phyloP scores from a whole-genome alignment of 2,113 vertebrate species.

The Crotalus helleri region DNA sequence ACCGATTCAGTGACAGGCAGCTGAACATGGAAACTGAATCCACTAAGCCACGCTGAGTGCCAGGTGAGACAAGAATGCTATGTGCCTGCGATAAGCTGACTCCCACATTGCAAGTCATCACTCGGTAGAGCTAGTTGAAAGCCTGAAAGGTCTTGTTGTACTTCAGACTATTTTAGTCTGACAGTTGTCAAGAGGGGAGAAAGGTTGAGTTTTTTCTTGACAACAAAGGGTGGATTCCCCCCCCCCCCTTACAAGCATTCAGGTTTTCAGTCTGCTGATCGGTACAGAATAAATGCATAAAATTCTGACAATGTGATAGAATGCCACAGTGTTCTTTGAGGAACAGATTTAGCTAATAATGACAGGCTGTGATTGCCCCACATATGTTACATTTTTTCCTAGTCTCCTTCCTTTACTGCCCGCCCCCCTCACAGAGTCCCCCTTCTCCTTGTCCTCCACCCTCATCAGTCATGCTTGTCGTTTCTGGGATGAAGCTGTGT shows the following conservation, averaged over 20 bases:
- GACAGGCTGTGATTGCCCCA: slow-evolving; percentile 20
- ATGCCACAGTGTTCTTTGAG: slow-evolving; percentile 14
- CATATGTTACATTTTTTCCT: slow-evolving; percentile 8
- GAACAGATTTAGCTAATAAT: slow-evolving; percentile 24
- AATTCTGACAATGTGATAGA: slow-evolving; percentile 25
- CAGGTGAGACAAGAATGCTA: neutral
- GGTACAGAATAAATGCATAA: slow-evolving; percentile 32
- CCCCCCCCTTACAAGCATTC: slow-evolving; percentile 10
- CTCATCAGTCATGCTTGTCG: slow-evolving; percentile 19
- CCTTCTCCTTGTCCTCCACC: slow-evolving; percentile 5
- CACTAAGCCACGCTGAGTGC: neutral
- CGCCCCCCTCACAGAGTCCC: neutral
- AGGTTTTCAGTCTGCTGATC: slow-evolving; percentile 22
- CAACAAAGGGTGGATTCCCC: neutral
- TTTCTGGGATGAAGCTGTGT: neutral
- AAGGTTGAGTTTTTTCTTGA: slow-evolving; percentile 15
- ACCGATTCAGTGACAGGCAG: neutral
- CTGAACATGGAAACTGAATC: neutral
- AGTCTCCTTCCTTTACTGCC: neutral
- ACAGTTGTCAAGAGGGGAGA: slow-evolving; percentile 17
- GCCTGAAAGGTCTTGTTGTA: neutral
- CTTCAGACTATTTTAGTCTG: slow-evolving; percentile 31
- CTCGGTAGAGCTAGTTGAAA: neutral
- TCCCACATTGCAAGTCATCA: neutral
- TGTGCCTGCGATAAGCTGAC: neutral